A percentile compares a stretch with the other conserved stretches of the same genome.
Conservation (phyloP, 2,797 vertebrate species). For the Knipowitschia caucasica region DNA sequence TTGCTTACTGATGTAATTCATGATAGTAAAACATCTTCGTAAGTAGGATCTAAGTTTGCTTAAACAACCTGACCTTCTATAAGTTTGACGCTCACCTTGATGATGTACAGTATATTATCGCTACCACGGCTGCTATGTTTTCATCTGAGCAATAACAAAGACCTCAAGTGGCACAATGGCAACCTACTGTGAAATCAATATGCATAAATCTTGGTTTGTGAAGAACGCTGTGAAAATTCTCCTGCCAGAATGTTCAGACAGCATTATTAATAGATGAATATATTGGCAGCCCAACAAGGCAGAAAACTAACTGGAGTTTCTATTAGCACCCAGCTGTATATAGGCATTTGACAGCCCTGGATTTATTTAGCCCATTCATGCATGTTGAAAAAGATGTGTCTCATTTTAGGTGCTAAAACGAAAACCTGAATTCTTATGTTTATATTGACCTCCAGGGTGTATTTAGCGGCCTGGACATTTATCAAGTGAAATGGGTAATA, state of each 20-base stretch:
- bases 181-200: constrained; percentile 7
- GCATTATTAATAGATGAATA: constrained; percentile 13
- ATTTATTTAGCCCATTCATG: constrained; percentile 1
- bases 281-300: constrained; percentile 10
- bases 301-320: background rate
- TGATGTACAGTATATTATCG: constrained; percentile 11
- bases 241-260: constrained; percentile 8
- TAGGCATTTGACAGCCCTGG: background rate
- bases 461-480: background rate
- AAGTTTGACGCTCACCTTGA: constrained; percentile 8
- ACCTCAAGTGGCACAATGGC: constrained; percentile 3
- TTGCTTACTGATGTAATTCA: constrained; percentile 2
- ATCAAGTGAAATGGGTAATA: background rate
- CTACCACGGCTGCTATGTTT: constrained; percentile 5
- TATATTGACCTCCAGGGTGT: background rate
- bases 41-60: background rate
- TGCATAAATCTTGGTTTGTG: constrained; percentile 11
- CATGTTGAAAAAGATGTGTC: background rate
- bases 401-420: background rate
- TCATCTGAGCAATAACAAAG: background rate
- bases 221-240: constrained; percentile 26
- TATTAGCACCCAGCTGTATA: constrained; percentile 9
- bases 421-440: background rate
- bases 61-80: constrained; percentile 20
- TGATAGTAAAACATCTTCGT: background rate